Base-by-base conservation (phyloP, 2,797 vertebrate species). In the Pseudochirops cupreus region DNA sequence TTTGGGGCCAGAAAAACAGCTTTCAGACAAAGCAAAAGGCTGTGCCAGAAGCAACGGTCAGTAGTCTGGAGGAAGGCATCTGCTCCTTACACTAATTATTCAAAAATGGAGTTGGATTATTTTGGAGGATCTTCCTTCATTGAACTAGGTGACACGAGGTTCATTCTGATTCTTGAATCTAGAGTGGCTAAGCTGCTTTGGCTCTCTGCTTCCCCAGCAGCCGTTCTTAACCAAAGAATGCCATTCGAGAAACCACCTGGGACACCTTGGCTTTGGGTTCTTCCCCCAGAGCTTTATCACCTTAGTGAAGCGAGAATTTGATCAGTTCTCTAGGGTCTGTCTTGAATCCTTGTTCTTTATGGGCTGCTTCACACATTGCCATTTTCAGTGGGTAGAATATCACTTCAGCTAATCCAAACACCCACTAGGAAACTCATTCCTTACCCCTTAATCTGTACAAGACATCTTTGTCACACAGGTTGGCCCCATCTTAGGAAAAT, bases 1-100 rank as follows among this genome's bases (percentile, higher is more conserved):
- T 46, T 46, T 26, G 74, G 0, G 0, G 0, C 1, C 5, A 82
- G 39, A 46, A 21, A 46, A 46, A 82, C 0, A 46, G 21, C 18
- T 82, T 82, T 82, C 28, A 39, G 21, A 7, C 7, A 29, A 1
- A 4, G 46, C 62, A 18, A 82, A 82, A 39, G 18, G 18, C 67
- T 82, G n/a, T 39, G 18, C 7, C 18, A 46, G 67, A 82, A 82
- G 18, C n/a, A 9, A 24, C 2, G n/a, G 67, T 46, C 9, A 2
- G 67, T 82, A 24, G n/a, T 82, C n/a, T 82, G 11, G n/a, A 46
- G 21, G 74, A 26, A 82, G 24, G n/a, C 10, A 3, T 82, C n/a
- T 9, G n/a, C 18, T 39, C n/a, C 6, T 16, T 5, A 31, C 29
- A 33, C n/a, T 39, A 21, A 24, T 82, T 82, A 3, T 46, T 18